These are phyloP conservation scores for Mormyrops attenuatus DNA, from an alignment of 2,797 vertebrate species.

Conservation along the genomic window DNA sequence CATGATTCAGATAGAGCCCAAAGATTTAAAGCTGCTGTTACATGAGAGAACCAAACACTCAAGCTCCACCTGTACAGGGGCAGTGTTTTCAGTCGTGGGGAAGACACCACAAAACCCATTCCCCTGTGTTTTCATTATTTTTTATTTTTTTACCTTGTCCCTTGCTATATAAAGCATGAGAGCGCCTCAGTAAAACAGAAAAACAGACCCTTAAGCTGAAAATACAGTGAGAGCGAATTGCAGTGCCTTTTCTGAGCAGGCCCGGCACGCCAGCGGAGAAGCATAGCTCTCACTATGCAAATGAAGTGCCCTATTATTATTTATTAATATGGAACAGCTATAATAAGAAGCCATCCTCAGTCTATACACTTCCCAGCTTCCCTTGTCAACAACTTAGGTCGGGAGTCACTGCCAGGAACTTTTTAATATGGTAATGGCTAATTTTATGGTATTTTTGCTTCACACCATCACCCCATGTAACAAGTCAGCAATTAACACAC, in stretches of 20 bases:
- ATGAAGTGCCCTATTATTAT: constrained; percentile 10
- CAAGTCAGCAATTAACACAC: constrained; percentile 56
- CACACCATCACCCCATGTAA: constrained; percentile 42
- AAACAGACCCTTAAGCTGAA: neutral
- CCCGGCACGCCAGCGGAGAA: neutral
- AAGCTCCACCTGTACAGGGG: neutral
- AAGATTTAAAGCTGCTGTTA: neutral
- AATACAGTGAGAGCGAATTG: neutral
- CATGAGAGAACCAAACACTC: neutral
- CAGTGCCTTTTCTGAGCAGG: neutral
- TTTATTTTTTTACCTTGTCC: neutral
- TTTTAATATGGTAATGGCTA: constrained; percentile 51
- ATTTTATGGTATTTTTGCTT: constrained; percentile 36
- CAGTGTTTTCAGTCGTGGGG: neutral
- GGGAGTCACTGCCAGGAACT: constrained; percentile 52
- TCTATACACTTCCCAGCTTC: constrained; percentile 29
- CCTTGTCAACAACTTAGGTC: constrained; percentile 44
- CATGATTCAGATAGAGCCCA: neutral
- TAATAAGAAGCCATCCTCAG: constrained; percentile 38
- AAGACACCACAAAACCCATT: neutral
- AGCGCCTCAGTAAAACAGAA: neutral
- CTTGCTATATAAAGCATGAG: neutral
- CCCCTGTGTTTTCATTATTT: neutral
- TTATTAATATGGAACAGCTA: constrained; percentile 21
- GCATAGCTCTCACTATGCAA: neutral